Evolutionary conservation across 1,140 invertebrate genomes (phyloP).

Genomic region (Pseudomyrmex concolor): DNA sequence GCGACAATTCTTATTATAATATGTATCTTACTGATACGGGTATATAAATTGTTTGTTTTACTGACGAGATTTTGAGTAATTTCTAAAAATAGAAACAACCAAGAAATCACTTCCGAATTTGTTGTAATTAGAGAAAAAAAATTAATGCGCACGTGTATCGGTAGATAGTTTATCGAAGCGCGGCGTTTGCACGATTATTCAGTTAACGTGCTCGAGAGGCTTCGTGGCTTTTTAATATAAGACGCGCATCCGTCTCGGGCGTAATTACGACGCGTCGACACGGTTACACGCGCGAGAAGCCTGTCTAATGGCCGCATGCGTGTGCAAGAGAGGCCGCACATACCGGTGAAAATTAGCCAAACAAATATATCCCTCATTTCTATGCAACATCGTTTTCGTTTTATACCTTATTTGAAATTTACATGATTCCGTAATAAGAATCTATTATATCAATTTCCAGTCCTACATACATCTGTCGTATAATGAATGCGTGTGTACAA

Average conservation of each 20-base stretch:
- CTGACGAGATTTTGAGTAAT: no score
- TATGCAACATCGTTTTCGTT: conserved; percentile 30
- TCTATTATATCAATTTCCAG: conserved; percentile 32
- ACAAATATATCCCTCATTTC: conserved; percentile 56
- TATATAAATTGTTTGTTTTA: no score
- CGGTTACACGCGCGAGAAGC: conserved; percentile 42
- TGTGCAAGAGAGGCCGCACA: conserved; percentile 13
- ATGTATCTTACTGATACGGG: no score
- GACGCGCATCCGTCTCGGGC: conserved; percentile 46
- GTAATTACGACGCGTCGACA: conserved; percentile 56
- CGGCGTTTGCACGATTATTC: conserved; percentile 29
- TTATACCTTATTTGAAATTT: conserved; percentile 47
- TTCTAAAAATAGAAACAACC: no score
- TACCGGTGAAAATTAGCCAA: conserved; percentile 49
- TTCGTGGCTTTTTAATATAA: conserved; percentile 52
- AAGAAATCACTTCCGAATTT: background rate
- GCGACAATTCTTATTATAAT: background rate
- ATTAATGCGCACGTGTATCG: background rate
- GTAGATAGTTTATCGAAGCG: conserved; percentile 21
- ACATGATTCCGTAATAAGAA: conserved; percentile 12
- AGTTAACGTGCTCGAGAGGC: conserved; percentile 28
- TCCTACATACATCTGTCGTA: background rate
- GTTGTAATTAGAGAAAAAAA: background rate
- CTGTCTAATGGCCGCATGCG: conserved; percentile 39
- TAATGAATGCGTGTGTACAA: conserved; percentile 11